Evolutionary conservation across 2,888 invertebrate species (phyloP), one percentile per base, ranked within the genome.

Genomic region (Ephialtes manifestator): DNA sequence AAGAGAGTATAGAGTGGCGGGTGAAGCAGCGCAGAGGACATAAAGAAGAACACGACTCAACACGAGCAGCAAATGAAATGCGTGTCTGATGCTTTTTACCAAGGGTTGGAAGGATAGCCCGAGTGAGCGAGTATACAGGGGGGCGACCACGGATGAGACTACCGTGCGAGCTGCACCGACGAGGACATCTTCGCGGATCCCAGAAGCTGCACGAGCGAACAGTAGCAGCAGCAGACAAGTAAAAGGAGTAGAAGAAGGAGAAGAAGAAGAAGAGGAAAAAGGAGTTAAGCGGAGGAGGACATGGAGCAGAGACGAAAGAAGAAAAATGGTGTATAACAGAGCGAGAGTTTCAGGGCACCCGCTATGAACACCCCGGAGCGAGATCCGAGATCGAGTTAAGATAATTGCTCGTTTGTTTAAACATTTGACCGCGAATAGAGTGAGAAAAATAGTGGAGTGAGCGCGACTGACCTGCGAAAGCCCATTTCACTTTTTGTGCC

Each of bases 331-430:
- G 87, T 86, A 85, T 71, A 87, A 10, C 28, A 20, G 15, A 79
- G 31, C 31, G 60, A 35, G 55, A 58, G 75, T 71, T 81, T 70
- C 70, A 85, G 82, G 77, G 74, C 75, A 83, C 79, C 82, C 85
- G 65, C 65, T 55, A 65, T 43, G 84, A 87, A 89, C 88, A 89
- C 88, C 88, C 87, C 75, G 88, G 80, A 85, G 85, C 80, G 77
- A 91, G 92, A 92, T 92, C 88, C 86, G 87, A 92, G 92, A 93
- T 93, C 93, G 91, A 93, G 93, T 93, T 92, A 92, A 92, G 93
- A 93, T 93, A 93, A 93, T 93, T 93, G 92, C 92, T 92, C 92
- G 93, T 93, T 93, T 93, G 92, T 93, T 93, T 93, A 93, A 93
- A 93, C 92, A 92, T 93, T 92, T 90, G 90, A 91, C 89, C 91